A percentile compares a stretch with the other conserved stretches of the same genome.
These are phyloP conservation scores for Bradypodion pumilum DNA, from an alignment of 2,797 vertebrate genomes.

Conservation along the genomic window DNA sequence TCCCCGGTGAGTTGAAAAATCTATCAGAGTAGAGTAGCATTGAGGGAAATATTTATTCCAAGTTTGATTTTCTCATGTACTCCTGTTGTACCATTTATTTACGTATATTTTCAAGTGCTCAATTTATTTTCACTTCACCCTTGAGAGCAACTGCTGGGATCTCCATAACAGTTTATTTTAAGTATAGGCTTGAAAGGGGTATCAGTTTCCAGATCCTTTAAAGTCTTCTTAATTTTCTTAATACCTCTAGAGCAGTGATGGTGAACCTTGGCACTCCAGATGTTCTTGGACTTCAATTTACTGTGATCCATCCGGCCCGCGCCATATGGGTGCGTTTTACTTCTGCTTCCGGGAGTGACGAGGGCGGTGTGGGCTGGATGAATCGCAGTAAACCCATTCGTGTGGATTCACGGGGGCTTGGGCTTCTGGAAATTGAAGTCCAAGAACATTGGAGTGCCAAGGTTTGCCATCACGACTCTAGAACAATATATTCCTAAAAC, in stretches of 20 bases:
- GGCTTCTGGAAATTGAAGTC: too few relatives aligned
- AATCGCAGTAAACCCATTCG: too few relatives aligned
- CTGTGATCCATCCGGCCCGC: too few relatives aligned
- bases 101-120: not conserved
- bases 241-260: too few relatives aligned
- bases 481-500: not conserved
- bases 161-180: conserved; percentile 19
- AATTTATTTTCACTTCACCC: not conserved
- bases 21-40: not conserved
- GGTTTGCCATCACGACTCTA: too few relatives aligned
- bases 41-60: not conserved
- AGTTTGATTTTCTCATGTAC: not conserved
- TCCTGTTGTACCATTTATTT: not conserved
- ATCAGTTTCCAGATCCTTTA: conserved; percentile 9
- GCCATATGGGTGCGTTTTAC: too few relatives aligned
- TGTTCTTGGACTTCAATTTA: too few relatives aligned
- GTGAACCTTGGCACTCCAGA: too few relatives aligned
- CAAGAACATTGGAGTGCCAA: too few relatives aligned
- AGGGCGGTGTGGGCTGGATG: too few relatives aligned
- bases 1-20: not conserved
- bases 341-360: too few relatives aligned
- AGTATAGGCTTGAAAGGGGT: rapidly evolving
- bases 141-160: not conserved
- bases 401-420: too few relatives aligned
- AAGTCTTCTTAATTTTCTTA: not conserved